A percentile compares a stretch with the other conserved stretches of the same genome.
Conservation (phyloP, 2,113 vertebrate genomes). For the Halcyon malimbica region DNA sequence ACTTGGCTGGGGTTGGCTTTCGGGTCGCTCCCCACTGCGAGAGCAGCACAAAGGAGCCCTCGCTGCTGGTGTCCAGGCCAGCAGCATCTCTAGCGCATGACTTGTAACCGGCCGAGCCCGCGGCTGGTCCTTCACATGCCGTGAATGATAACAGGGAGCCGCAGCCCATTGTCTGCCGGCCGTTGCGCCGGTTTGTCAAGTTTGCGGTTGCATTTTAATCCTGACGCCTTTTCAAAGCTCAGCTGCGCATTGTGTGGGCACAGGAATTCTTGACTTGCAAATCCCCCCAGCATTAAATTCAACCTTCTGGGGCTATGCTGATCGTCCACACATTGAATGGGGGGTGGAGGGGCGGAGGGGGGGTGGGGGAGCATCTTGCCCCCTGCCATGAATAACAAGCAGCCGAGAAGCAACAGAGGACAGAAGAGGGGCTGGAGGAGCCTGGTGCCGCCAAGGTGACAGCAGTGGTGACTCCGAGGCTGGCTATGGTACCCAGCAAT, state of each 20-base stretch:
- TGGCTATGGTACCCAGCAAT: not conserved
- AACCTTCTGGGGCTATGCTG: constrained; percentile 60
- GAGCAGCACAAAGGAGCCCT: constrained; percentile 52
- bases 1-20: not conserved
- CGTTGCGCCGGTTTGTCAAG: constrained; percentile 46
- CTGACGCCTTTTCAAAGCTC: constrained; percentile 61
- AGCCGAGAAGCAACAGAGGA: constrained; percentile 45
- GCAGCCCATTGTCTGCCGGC: constrained; percentile 51
- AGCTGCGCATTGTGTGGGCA: constrained; percentile 61
- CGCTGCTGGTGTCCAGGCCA: not conserved
- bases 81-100: constrained; percentile 48
- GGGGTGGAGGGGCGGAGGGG: not conserved
- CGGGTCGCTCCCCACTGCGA: not conserved
- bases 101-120: constrained; percentile 13
- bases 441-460: constrained; percentile 16
- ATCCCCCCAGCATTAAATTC: constrained; percentile 67
- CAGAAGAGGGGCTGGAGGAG: not conserved
- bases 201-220: constrained; percentile 68
- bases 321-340: not conserved
- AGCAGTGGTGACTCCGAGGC: not conserved
- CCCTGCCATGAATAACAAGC: constrained; percentile 69
- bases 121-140: constrained; percentile 40
- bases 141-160: constrained; percentile 50
- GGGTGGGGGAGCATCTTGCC: constrained; percentile 6
- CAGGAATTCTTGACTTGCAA: constrained; percentile 72